phyloP scores from a whole-genome alignment of 2,113 vertebrate genomes.

The Poecile atricapillus region DNA sequence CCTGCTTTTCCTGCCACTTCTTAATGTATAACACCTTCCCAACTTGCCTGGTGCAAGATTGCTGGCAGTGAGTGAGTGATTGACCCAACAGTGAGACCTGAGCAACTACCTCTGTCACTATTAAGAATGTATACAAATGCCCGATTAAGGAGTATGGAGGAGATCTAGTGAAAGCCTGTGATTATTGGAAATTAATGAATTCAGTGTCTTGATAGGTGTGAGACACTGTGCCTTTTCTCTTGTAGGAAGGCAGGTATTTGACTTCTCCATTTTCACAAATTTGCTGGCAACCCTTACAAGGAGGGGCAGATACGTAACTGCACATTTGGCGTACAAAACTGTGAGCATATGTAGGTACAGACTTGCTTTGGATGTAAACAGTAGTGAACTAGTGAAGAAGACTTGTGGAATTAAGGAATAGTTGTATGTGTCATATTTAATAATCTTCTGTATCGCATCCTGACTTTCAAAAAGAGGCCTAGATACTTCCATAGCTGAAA shows the following conservation, averaged over 20 bases:
- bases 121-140: neutral
- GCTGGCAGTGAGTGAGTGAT: neutral
- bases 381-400: neutral
- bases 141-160: neutral
- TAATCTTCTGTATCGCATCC: neutral
- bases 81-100: neutral
- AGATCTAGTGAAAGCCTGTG: neutral
- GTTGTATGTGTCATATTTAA: neutral
- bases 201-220: neutral
- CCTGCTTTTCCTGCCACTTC: neutral
- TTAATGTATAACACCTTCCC: neutral
- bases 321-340: neutral
- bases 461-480: neutral
- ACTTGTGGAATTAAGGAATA: neutral
- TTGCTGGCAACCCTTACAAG: neutral
- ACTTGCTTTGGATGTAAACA: neutral
- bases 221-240: neutral
- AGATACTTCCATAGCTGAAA: neutral
- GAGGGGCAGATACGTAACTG: accelerated
- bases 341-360: accelerated
- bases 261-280: neutral
- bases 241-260: neutral
- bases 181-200: neutral
- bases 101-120: neutral
- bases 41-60: neutral